phyloP scores from a whole-genome alignment of 2,113 vertebrate species.

The Asarcornis scutulata region DNA sequence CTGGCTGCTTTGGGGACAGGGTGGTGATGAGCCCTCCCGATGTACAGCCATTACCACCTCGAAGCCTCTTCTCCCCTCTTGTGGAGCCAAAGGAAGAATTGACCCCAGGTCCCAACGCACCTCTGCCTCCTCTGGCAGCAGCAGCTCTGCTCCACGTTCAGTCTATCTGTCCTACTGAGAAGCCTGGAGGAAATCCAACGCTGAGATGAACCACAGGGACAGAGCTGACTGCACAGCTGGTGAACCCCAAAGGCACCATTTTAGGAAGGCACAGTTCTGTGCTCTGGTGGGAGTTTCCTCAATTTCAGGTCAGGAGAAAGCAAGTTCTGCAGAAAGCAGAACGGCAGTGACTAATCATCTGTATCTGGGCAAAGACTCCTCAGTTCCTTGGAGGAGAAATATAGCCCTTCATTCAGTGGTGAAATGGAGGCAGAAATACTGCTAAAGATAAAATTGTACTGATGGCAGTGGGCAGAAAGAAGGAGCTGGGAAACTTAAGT shows the following conservation, averaged over 20 bases:
- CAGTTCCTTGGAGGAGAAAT: neutral
- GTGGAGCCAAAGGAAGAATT: neutral
- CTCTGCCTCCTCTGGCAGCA: neutral
- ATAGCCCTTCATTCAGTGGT: neutral
- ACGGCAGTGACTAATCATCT: neutral
- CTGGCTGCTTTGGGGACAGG: neutral
- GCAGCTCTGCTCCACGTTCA: accelerated
- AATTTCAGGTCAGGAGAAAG: neutral
- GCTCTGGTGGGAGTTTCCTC: neutral
- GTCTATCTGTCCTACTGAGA: neutral
- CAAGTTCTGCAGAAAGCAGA: neutral
- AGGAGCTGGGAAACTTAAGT: neutral
- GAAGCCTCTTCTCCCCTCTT: neutral
- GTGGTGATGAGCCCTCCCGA: neutral
- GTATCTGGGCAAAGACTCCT: neutral
- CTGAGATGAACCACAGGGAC: neutral
- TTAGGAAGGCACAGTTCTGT: neutral
- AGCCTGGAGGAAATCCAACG: neutral
- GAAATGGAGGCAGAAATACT: neutral
- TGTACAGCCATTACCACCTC: neutral
- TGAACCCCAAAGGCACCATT: constrained; percentile 11
- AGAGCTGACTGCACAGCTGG: neutral
- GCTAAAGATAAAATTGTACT: neutral
- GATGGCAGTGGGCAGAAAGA: neutral
- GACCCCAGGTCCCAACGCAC: neutral